phyloP scores from a whole-genome alignment of 2,797 vertebrate genomes.

The Avahi laniger region DNA sequence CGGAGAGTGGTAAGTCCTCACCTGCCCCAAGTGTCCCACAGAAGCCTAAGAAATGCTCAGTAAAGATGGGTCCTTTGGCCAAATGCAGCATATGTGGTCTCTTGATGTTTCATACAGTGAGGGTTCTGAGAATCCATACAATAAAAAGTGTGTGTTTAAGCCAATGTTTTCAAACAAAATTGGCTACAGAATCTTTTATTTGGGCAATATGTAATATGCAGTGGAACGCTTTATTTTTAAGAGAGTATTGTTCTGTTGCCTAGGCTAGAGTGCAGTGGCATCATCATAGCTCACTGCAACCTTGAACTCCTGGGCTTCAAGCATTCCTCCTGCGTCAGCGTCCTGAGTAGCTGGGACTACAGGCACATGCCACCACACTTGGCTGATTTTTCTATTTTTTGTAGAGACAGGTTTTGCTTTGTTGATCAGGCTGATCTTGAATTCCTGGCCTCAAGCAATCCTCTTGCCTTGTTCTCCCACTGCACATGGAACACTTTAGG shows the following conservation, averaged over 20 bases:
- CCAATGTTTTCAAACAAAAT: not conserved
- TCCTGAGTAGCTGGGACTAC: not conserved
- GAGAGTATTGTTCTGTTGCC: not conserved
- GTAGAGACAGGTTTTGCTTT: not conserved
- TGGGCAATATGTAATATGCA: not conserved
- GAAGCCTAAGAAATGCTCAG: not conserved
- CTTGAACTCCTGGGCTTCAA: not conserved
- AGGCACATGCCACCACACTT: not conserved
- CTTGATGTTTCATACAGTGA: not conserved
- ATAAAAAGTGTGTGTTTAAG: not conserved
- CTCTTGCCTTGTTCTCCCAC: not conserved
- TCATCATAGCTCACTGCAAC: not conserved
- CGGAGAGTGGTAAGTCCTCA: not conserved
- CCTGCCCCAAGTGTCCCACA: not conserved
- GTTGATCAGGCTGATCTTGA: not conserved
- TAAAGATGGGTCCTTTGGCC: not conserved
- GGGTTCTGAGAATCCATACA: not conserved
- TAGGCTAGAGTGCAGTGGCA: not conserved
- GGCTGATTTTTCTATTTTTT: not conserved
- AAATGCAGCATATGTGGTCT: not conserved
- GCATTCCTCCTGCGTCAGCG: not conserved
- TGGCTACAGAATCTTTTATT: not conserved
- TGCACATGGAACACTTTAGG: not conserved
- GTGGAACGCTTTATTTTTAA: not conserved
- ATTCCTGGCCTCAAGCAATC: not conserved